Evolutionary conservation across 2,888 invertebrate genomes (phyloP), one percentile per base, ranked within the genome.

Genomic region (Phymatocera aterrima): DNA sequence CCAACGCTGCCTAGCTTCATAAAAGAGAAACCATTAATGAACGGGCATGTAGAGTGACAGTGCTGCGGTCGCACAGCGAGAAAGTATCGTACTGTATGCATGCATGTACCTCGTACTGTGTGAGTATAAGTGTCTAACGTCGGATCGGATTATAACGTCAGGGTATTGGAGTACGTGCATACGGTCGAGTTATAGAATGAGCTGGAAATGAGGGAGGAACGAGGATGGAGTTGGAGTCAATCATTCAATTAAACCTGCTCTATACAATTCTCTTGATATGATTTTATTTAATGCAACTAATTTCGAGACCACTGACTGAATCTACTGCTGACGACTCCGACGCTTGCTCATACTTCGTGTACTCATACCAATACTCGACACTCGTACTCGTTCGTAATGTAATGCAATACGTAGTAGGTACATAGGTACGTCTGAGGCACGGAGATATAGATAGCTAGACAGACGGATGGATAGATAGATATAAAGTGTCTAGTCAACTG

Each of bases 181-280:
- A n/a, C n/a, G n/a, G n/a, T n/a, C n/a, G n/a, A n/a, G n/a, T n/a
- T n/a, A n/a, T n/a, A n/a, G n/a, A n/a, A n/a, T n/a, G n/a, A n/a
- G n/a, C n/a, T n/a, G 40, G 24, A 43, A 21, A 21, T 43, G 43
- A 43, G 51, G 34, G 51, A 24, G 8, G 34, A 21, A 15, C 24
- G 46, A 18, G 43, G 43, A 43, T 28, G 57, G 8, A 40, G 28
- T 8, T 15, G 57, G 75, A 40, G 54, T 31, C 75, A 88, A 89
- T 89, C 89, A 88, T 89, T 89, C 89, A 88, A 87, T 89, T 88
- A 87, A 84, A 86, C 83, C 83, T 83, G 85, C 84, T 84, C 85
- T 83, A 83, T 85, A 84, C 86, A 85, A 87, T 87, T 85, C 85
- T 86, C 86, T 86, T 84, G 83, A 86, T 85, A 84, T 85, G 85